Evolutionary conservation across 1,140 invertebrate species (phyloP), one percentile per base, ranked within the genome.

Genomic region (Tetraneura akinire): DNA sequence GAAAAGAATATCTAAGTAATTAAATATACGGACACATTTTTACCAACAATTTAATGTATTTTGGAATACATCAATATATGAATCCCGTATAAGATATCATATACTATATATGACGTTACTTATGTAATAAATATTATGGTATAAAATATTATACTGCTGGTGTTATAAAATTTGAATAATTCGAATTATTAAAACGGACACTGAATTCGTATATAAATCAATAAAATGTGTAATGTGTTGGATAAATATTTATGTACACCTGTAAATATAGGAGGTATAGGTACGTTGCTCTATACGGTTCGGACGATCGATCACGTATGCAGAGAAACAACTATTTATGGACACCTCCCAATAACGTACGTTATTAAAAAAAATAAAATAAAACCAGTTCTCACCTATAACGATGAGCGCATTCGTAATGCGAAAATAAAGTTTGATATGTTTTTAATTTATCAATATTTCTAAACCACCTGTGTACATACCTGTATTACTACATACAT

Each of bases 291-390:
- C 13, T 47, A 11, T 45, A n/a, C n/a, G 21, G 37, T 47, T 26
- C 66, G 42, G 9, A 14, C 37, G 13, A 68, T 68, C 42, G 66
- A 68, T 68, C 66, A 47, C 66, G 66, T 68, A 47, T 18, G 42
- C 37, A n/a, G 23, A 32, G 14, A 37, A 70, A 60, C 55, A 29
- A 23, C 55, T 78, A 45, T 62, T 60, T 47, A 60, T 45, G 73
- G 53, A 76, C 74, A 62, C 55, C 74, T 62, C 37, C 74, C 55
- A 47, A 60, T 47, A 60, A 62, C 53, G 53, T 55, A 76, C 73
- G 60, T 11, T 23, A 16, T 49, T 26, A 21, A 80, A 32, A 42
- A 74, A 68, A 16, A n/a, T 62, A 64, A 21, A 55, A 1, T 60
- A 47, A 74, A 81, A 70, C 66, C 51, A 60, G 45, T 57, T 60